Evolutionary conservation across 2,888 invertebrate genomes (phyloP).

Genomic region (Eupsilia transversa): DNA sequence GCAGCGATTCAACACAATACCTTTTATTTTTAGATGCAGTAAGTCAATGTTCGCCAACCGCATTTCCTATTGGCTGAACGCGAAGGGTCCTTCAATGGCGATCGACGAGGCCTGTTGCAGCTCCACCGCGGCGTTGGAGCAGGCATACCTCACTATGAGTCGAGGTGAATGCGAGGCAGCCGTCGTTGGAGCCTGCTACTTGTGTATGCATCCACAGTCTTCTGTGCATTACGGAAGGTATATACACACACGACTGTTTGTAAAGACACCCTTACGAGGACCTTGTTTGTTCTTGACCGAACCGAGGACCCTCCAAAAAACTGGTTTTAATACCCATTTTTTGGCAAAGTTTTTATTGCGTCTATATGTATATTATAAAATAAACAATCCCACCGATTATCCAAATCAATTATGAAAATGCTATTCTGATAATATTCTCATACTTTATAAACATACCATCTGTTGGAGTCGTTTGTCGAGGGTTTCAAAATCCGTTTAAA

Average conservation of each 20-base stretch:
- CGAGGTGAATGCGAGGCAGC: conserved; percentile 87
- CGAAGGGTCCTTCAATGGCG: conserved; percentile 81
- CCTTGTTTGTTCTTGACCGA: too few species aligned
- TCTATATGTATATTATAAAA: too few species aligned
- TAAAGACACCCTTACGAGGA: too few species aligned
- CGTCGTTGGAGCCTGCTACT: conserved; percentile 91
- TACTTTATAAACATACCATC: neutral
- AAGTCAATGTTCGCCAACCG: conserved; percentile 84
- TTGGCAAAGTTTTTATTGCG: too few species aligned
- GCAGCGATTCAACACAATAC: neutral
- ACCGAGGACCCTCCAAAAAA: too few species aligned
- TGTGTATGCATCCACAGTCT: conserved; percentile 90
- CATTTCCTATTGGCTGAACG: conserved; percentile 84
- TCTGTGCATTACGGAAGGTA: conserved; percentile 81
- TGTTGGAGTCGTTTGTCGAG: too few species aligned
- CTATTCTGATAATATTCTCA: neutral
- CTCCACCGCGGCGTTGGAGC: conserved; percentile 76
- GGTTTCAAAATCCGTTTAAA: neutral
- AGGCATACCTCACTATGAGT: conserved; percentile 76
- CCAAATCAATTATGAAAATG: neutral
- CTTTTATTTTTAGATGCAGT: conserved; percentile 72
- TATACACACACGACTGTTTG: too few species aligned
- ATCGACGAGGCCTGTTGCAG: conserved; percentile 81
- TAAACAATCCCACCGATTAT: too few species aligned
- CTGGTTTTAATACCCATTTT: too few species aligned